Evolutionary conservation across 2,797 vertebrate genomes (phyloP).

Genomic region (Intellagama lesueurii): DNA sequence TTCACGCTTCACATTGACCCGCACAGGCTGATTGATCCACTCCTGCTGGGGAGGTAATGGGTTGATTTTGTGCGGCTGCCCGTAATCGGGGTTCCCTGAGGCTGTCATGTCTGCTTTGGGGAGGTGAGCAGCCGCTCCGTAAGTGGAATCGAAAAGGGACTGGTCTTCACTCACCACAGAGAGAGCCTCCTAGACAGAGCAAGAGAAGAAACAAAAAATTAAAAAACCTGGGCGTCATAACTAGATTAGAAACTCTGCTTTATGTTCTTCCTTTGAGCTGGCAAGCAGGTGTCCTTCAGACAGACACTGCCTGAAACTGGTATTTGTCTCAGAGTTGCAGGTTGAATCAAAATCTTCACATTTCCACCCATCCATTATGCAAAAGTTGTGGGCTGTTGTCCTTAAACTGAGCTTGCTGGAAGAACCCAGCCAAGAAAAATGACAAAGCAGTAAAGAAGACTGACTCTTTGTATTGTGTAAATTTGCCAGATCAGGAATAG

Average conservation of each 20-base stretch:
- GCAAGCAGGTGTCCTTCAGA: conserved; percentile 49
- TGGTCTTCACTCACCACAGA: conserved; percentile 99
- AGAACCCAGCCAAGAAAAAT: conserved; percentile 14
- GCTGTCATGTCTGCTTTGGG: conserved; percentile 99
- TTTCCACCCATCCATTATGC: conserved; percentile 15
- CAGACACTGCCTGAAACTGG: background rate
- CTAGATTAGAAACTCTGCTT: conserved; percentile 22
- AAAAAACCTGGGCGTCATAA: conserved; percentile 19
- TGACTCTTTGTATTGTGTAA: background rate
- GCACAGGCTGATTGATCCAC: conserved; percentile 94
- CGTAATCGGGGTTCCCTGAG: conserved; percentile 96
- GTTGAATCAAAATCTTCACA: conserved; percentile 27
- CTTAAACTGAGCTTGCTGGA: background rate
- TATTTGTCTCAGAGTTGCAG: conserved; percentile 32
- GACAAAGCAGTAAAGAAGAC: conserved; percentile 12
- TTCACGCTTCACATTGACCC: conserved; percentile 95
- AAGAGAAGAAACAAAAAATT: conserved; percentile 54
- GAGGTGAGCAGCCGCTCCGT: conserved; percentile 92
- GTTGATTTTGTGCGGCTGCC: conserved; percentile 98
- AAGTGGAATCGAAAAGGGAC: conserved; percentile 96
- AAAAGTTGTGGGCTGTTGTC: conserved; percentile 39
- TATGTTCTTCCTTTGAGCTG: conserved; percentile 49
- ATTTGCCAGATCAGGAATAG: background rate
- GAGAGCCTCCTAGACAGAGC: conserved; percentile 90
- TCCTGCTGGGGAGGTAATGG: conserved; percentile 95